Evolutionary conservation across 2,113 vertebrate species (phyloP).

Genomic region (Eclectus roratus): DNA sequence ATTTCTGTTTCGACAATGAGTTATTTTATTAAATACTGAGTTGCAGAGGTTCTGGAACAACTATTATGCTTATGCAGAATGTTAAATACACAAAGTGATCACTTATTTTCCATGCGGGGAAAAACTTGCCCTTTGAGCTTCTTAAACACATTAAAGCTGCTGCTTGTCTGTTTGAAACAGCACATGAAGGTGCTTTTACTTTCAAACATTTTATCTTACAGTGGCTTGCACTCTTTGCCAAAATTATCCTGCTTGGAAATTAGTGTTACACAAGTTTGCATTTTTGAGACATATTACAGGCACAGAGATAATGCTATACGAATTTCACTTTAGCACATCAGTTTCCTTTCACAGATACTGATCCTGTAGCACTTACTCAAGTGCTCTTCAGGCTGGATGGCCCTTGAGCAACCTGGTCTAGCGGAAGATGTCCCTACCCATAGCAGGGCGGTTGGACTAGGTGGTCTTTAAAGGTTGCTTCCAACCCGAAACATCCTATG

Average conservation of each 20-base stretch:
- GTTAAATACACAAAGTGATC: neutral
- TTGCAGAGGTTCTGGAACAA: conserved; percentile 7
- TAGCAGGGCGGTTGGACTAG: neutral
- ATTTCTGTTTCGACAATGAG: neutral
- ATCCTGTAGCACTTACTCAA: neutral
- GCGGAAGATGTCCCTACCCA: neutral
- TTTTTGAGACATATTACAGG: neutral
- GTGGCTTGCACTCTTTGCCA: neutral
- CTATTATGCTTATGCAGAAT: neutral
- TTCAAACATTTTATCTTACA: neutral
- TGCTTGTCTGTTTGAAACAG: conserved; percentile 13
- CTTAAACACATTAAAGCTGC: conserved; percentile 20
- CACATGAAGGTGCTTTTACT: neutral
- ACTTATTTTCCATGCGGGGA: conserved; percentile 16
- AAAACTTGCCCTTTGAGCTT: conserved; percentile 30
- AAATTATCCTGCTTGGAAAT: neutral
- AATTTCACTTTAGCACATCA: neutral
- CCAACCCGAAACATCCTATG: neutral
- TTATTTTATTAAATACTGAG: conserved; percentile 28
- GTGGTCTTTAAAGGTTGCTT: neutral
- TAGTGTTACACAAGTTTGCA: neutral
- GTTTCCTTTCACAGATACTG: neutral
- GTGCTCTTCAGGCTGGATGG: neutral
- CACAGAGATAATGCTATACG: neutral
- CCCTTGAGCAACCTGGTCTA: neutral